These are phyloP conservation scores for Solea solea DNA, from an alignment of 2,113 vertebrate genomes.

Conservation along the genomic window DNA sequence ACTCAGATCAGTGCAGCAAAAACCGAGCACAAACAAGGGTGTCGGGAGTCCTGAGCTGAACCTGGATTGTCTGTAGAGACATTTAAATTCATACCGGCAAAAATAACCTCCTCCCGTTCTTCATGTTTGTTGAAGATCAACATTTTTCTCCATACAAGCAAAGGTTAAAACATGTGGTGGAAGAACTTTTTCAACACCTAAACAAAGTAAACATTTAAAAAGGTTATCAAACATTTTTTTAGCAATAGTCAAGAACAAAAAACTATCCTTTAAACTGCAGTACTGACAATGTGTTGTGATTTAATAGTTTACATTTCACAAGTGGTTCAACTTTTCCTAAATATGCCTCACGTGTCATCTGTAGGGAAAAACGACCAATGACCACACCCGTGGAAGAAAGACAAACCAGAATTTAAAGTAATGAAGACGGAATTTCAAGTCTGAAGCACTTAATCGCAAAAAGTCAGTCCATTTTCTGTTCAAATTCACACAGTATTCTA, in stretches of 20 bases:
- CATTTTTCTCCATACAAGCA: conserved; percentile 1
- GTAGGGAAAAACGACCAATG: neutral
- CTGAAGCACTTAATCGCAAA: neutral
- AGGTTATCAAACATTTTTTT: conserved; percentile 13
- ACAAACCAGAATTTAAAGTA: neutral
- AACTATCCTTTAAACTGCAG: neutral
- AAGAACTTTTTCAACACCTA: neutral
- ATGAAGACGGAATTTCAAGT: neutral
- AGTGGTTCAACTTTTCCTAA: neutral
- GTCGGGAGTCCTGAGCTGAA: conserved; percentile 40
- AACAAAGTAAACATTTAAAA: conserved; percentile 7
- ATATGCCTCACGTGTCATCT: neutral
- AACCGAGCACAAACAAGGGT: conserved; percentile 26
- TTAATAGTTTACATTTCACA: neutral
- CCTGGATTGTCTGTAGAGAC: conserved; percentile 21
- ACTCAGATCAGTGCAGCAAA: conserved; percentile 25
- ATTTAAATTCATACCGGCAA: neutral
- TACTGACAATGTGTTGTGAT: neutral
- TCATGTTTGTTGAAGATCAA: conserved; percentile 48
- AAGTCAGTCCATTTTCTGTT: neutral
- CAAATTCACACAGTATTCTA: neutral
- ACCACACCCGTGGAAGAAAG: neutral
- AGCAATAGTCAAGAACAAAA: neutral
- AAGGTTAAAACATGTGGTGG: conserved; percentile 45
- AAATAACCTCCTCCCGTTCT: conserved; percentile 31